Base-by-base conservation (phyloP, 2,113 vertebrate species). In the Pluvialis apricaria region DNA sequence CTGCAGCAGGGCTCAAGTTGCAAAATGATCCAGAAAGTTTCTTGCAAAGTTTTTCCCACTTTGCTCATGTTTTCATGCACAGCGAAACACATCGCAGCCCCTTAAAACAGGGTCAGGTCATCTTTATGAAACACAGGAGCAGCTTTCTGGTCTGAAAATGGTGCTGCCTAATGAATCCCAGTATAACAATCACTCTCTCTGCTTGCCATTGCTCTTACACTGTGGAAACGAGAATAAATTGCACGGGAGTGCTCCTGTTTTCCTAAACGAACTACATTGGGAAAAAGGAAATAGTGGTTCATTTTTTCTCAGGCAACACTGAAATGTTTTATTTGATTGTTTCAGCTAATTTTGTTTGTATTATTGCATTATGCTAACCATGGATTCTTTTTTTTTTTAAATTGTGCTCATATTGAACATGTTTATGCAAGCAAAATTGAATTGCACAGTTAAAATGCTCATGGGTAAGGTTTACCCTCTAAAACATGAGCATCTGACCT, bases 341-440 rank as follows among this genome's bases (percentile, higher is more conserved):
- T 88, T 81, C 36, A 31, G 36, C 7, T 68, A 10, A 42, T 78
- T 78, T 77, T 51, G 8, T 61, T 80, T 57, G 15, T 20, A 10
- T 57, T 47, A 61, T 20, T 71, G 25, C 29, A 16, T 84, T 51
- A 47, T 9, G 8, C 6, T 26, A 40, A 57, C 19, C 3, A 4
- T 3, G 2, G 15, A 9, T 29, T n/a, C 9, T 26, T 3, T 26
- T 29, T 77, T 64, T 66, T 82, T 55, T 34, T n/a, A 54, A 9
- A 7, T 24, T 19, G 31, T 15, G 19, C 38, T 60, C 2, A 1
- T 28, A 32, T 31, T 22, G 25, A 38, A 21, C 6, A 0, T 3
- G 2, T 51, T 79, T 55, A 22, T 60, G 24, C 31, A 62, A 70
- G 28, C 28, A 34, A 70, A 75, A 40, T 10, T 16, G 38, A 84